These are phyloP conservation scores for Clarias fuscus DNA, from an alignment of 2,797 vertebrate genomes.

Conservation along the genomic window DNA sequence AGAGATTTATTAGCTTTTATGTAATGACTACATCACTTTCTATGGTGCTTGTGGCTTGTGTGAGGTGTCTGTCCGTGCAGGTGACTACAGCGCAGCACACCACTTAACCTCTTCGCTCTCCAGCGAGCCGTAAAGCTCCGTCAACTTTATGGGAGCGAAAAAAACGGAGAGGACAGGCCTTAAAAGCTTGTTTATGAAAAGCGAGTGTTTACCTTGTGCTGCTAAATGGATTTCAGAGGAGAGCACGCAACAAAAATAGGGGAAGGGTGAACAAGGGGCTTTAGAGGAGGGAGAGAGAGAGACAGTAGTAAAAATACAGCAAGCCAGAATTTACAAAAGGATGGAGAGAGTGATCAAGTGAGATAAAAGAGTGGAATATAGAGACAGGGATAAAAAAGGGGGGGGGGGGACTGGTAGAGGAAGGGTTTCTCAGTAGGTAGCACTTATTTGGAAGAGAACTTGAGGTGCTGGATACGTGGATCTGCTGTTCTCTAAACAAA, in stretches of 20 bases:
- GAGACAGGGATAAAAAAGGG: conserved; percentile 32
- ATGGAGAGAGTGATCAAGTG: conserved; percentile 17
- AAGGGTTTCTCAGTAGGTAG: conserved; percentile 46
- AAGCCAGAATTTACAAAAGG: conserved; percentile 49
- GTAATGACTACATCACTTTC: conserved; percentile 34
- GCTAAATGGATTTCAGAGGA: conserved; percentile 66
- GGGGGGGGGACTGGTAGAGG: conserved; percentile 36
- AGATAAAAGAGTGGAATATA: conserved; percentile 25
- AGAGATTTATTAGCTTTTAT: conserved; percentile 30
- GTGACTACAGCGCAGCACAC: conserved; percentile 45
- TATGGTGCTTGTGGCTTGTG: conserved; percentile 39
- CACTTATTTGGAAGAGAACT: conserved; percentile 47
- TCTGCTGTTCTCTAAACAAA: conserved; percentile 71
- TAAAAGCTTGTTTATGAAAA: conserved; percentile 75
- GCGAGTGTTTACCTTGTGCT: conserved; percentile 70
- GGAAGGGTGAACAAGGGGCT: conserved; percentile 40
- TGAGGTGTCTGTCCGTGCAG: conserved; percentile 40
- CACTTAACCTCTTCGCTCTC: conserved; percentile 62
- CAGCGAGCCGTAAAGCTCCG: conserved; percentile 64
- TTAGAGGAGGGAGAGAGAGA: conserved; percentile 22
- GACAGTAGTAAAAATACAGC: conserved; percentile 44
- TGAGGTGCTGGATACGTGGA: conserved; percentile 60
- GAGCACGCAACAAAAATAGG: conserved; percentile 42
- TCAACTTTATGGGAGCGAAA: conserved; percentile 71
- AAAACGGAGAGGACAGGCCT: conserved; percentile 56